Conservation (phyloP, 2,797 vertebrate species). For the Helarctos malayanus region DNA sequence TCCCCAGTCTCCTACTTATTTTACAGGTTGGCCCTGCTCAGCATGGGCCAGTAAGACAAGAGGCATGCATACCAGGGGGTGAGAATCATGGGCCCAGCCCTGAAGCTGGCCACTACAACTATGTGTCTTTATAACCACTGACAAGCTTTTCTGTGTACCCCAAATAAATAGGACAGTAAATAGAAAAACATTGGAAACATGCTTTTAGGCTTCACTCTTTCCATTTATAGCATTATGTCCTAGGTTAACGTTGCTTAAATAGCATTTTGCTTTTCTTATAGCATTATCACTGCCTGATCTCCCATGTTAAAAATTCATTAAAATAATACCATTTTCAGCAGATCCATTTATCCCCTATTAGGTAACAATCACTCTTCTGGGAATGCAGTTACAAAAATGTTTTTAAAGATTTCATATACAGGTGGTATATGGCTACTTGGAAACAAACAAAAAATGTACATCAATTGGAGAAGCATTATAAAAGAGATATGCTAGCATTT, state of each 20-base stretch:
- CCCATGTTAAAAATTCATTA: background rate
- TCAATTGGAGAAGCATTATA: background rate
- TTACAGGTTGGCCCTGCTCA: background rate
- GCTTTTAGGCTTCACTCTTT: background rate
- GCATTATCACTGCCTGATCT: background rate
- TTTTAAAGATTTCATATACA: background rate
- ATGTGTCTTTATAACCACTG: background rate
- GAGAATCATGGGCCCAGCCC: background rate
- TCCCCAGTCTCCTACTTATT: rapidly evolving
- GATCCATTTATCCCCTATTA: background rate
- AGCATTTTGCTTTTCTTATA: background rate
- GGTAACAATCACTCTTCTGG: constrained; percentile 20
- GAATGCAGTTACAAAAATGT: background rate
- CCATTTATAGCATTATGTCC: background rate
- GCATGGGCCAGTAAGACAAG: rapidly evolving
- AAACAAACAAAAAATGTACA: background rate
- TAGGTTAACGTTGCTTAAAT: constrained; percentile 25
- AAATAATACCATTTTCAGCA: background rate
- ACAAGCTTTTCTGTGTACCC: background rate
- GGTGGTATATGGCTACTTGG: background rate
- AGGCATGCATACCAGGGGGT: rapidly evolving
- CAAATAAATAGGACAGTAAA: background rate
- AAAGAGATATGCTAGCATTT: background rate
- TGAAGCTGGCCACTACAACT: background rate
- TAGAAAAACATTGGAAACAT: background rate